Base-by-base conservation (phyloP, 1,140 invertebrate species). In the Chymomyza costata region DNA sequence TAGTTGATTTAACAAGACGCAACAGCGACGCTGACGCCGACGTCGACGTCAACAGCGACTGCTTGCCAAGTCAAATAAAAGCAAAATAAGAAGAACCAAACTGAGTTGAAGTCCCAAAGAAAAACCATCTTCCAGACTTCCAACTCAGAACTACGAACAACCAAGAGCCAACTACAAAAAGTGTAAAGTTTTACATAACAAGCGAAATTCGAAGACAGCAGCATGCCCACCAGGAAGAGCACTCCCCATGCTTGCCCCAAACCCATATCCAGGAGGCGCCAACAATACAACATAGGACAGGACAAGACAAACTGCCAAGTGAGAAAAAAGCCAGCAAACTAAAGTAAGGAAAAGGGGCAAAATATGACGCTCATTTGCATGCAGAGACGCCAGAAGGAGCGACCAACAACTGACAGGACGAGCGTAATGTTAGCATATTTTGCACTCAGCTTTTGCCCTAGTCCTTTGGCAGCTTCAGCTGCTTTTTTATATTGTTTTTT, bases 321-420 rank as follows among this genome's bases (percentile, higher is more conserved):
- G 15, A 53, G 41, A 21, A 30, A 41, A 59, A 47, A 44, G 37
- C 35, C 18, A 34, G 28, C 15, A 18, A 48, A 28, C 16, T 0
- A 11, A 35, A 45, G 32, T 7, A 49, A 38, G 38, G 44, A 48
- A 57, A 49, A 44, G 17, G 16, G 8, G 59, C 44, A 62, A 71
- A 66, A 76, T 76, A 76, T 76, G 70, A 55, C 46, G 34, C 73
- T 76, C 66, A 76, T 76, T 78, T 76, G 44, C 71, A 76, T 76
- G 66, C 66, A 54, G 71, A 34, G 25, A 38, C 35, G 43, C 47
- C 51, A 54, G 19, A 41, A 30, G 32, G 34, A 39, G 35, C 28
- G 11, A 10, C 19, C 31, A n/a, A n/a, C 30, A n/a, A 19, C 2
- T 3, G 11, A 16, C 2, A 6, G 16, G 7, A 15, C 25, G 32